Evolutionary conservation across 1,140 invertebrate species (phyloP), one percentile per base, ranked within the genome.

Genomic region (Danaus melanippus): DNA sequence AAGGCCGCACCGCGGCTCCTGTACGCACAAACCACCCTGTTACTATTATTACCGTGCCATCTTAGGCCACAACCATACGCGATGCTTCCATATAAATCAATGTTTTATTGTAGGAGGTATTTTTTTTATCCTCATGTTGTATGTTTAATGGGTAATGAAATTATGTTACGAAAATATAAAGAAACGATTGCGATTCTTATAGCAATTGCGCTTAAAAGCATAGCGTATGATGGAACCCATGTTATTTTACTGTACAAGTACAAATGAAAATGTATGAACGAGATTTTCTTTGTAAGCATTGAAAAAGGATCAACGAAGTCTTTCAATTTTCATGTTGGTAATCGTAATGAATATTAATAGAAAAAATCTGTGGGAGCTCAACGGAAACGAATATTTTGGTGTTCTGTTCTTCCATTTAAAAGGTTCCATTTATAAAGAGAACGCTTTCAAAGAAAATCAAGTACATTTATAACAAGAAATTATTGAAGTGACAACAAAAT

Each of bases 1-100:
- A 88, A 66, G 86, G 86, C 84, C 86, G 84, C 83, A 87, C 84
- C 82, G 86, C 84, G 85, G 84, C 83, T 84, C 84, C 86, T 87
- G 84, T 71, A 77, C 71, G 76, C 74, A 82, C 63, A 86, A 86
- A 86, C 77, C 79, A 80, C 79, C 74, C 76, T 77, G 79, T 84
- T 84, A 84, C 67, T 67, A 66, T 62, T 50, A 57, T 53, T 61
- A 50, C 55, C 53, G 17, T 53, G 42, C 32, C 53, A 17, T 49
- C 52, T 50, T 32, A 46, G 40, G 46, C 48, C 54, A 42, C 53
- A 44, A 50, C 49, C 60, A 64, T 59, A 61, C 58, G 58, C 58
- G 21, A 60, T 60, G 58, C 58, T 60, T 60, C 43, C 40, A 8
- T 8, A 32, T 32, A 32, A 32, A 32, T 32, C 21, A 32, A 32